These are phyloP conservation scores for Pheosia tremula DNA, from an alignment of 2,888 invertebrate species.

Conservation along the genomic window DNA sequence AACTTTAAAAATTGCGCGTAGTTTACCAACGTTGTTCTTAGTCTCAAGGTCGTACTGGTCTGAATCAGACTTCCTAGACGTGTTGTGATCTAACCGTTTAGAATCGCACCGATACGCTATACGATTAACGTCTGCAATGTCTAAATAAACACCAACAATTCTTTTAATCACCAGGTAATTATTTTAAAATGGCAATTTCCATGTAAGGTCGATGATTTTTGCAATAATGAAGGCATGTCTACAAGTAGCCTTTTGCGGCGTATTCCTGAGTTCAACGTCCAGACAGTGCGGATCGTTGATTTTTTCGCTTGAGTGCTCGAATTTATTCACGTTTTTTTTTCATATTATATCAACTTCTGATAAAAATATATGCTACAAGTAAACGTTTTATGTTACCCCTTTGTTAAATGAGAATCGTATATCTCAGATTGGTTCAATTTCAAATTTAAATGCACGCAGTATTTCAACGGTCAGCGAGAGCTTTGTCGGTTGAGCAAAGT, in stretches of 20 bases:
- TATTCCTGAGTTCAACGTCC: slow-evolving; percentile 65
- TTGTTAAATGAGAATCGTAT: no score
- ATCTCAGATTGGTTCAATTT: no score
- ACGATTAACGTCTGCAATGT: no score
- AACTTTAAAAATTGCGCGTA: slow-evolving; percentile 59
- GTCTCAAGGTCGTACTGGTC: slow-evolving; percentile 44
- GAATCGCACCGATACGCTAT: slow-evolving; percentile 7
- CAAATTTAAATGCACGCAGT: no score
- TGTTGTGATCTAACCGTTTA: background rate
- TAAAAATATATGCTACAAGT: no score
- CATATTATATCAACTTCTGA: background rate
- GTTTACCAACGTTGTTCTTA: slow-evolving; percentile 48
- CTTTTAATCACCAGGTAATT: no score
- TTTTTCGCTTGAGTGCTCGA: slow-evolving; percentile 55
- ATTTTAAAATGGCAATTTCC: no score
- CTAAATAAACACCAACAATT: no score
- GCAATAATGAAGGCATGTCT: slow-evolving; percentile 13
- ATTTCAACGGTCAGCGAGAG: slow-evolving; percentile 29
- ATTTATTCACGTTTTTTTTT: slow-evolving; percentile 41
- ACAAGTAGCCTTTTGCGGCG: slow-evolving; percentile 32
- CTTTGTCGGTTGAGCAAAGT: slow-evolving; percentile 59
- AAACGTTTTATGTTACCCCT: no score
- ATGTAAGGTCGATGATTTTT: no score
- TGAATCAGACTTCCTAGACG: slow-evolving; percentile 11
- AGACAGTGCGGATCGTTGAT: slow-evolving; percentile 64